phyloP scores from a whole-genome alignment of 2,888 invertebrate genomes.

The Hetaerina titia region DNA sequence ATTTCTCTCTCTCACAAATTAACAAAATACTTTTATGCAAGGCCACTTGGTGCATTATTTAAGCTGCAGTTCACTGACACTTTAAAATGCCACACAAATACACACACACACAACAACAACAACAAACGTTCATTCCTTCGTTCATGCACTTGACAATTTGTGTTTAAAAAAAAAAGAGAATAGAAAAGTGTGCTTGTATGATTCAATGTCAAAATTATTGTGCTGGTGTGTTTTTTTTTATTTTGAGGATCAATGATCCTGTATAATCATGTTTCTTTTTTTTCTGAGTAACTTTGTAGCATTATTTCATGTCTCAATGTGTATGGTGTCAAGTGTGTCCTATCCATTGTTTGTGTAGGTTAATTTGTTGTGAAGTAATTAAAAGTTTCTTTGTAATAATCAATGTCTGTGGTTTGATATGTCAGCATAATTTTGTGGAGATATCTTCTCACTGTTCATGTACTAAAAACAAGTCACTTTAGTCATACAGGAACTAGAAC shows the following conservation, averaged over 20 bases:
- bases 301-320: background rate
- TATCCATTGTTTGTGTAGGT: background rate
- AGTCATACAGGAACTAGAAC: background rate
- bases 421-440: background rate
- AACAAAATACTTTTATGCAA: slow-evolving; percentile 47
- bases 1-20: background rate
- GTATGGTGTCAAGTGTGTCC: background rate
- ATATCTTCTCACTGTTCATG: background rate
- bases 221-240: background rate
- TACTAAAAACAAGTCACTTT: background rate
- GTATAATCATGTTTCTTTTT: background rate
- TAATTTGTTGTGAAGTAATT: background rate
- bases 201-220: background rate
- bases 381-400: background rate
- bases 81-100: slow-evolving; percentile 37
- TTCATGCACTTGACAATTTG: slow-evolving; percentile 10
- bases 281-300: background rate
- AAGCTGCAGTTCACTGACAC: slow-evolving; percentile 52
- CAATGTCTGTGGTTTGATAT: background rate
- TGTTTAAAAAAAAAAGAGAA: background rate
- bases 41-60: slow-evolving; percentile 39
- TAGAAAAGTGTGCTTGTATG: background rate
- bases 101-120: background rate
- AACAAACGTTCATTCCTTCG: background rate
- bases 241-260: background rate